Percentiles rank a stretch among this genome's conserved stretches.
Evolutionary conservation across 2,113 vertebrate genomes (phyloP).

Genomic region (Climacteris rufus): DNA sequence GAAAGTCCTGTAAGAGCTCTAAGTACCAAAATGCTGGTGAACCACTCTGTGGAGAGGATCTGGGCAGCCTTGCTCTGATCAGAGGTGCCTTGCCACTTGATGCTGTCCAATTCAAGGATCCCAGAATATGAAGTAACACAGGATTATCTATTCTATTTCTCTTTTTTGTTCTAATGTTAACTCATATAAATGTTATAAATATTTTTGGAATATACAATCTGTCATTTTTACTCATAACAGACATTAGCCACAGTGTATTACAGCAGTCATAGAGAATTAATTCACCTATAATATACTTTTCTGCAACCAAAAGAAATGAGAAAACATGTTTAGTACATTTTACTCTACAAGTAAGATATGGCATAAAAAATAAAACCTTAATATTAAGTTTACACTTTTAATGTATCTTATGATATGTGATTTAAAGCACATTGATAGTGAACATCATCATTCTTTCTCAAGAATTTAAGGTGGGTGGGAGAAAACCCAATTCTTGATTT

Average conservation of each 20-base stretch:
- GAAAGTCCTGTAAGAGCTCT: background rate
- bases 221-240: background rate
- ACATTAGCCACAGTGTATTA: background rate
- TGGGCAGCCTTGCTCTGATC: background rate
- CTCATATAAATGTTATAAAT: background rate
- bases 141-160: background rate
- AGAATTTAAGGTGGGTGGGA: background rate
- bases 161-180: background rate
- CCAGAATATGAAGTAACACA: background rate
- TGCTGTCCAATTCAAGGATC: background rate
- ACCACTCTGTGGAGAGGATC: background rate
- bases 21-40: background rate
- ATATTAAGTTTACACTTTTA: background rate
- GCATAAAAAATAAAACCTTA: background rate
- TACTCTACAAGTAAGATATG: background rate
- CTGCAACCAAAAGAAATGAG: background rate
- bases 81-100: background rate
- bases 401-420: background rate
- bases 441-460: background rate
- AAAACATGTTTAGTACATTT: background rate
- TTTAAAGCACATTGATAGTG: background rate
- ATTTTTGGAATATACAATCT: background rate
- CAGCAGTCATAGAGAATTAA: background rate
- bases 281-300: background rate
- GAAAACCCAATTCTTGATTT: background rate